Conservation (phyloP, 1,140 invertebrate species). For the Leptonema lineaticorne region DNA sequence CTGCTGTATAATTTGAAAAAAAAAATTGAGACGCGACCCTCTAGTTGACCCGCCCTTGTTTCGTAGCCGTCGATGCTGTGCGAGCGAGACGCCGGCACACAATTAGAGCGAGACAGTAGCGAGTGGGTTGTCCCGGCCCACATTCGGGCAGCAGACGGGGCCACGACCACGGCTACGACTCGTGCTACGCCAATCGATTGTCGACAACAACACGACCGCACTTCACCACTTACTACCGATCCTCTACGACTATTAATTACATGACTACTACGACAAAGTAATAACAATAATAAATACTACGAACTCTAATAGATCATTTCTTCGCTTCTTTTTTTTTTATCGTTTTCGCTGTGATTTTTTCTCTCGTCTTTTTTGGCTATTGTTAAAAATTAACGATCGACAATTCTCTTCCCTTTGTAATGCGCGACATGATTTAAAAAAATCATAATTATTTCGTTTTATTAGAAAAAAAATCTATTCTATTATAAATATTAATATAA, state of each 20-base stretch:
- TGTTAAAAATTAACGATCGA: too few species aligned
- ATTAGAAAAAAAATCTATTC: too few species aligned
- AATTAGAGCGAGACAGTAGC: not conserved
- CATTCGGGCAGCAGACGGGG: not conserved
- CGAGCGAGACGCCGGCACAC: not conserved
- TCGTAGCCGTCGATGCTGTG: not conserved
- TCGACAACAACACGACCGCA: slow-evolving; percentile 14
- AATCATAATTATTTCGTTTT: too few species aligned
- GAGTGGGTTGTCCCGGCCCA: slow-evolving; percentile 9
- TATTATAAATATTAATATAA: too few species aligned
- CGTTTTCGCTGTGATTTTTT: too few species aligned
- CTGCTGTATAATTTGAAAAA: not conserved
- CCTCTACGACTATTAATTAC: not conserved
- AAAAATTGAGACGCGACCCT: not conserved
- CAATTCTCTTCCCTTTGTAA: too few species aligned
- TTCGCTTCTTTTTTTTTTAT: too few species aligned
- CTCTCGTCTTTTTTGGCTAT: too few species aligned
- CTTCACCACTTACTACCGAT: not conserved
- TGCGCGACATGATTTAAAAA: too few species aligned
- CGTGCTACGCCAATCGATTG: slow-evolving; percentile 11
- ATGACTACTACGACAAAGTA: too few species aligned
- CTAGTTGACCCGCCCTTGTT: not conserved
- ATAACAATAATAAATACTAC: too few species aligned
- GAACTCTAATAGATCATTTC: too few species aligned
- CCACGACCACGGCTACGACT: not conserved